These are phyloP conservation scores for Callimorpha dominula DNA, from an alignment of 2,888 invertebrate genomes.

Conservation along the genomic window DNA sequence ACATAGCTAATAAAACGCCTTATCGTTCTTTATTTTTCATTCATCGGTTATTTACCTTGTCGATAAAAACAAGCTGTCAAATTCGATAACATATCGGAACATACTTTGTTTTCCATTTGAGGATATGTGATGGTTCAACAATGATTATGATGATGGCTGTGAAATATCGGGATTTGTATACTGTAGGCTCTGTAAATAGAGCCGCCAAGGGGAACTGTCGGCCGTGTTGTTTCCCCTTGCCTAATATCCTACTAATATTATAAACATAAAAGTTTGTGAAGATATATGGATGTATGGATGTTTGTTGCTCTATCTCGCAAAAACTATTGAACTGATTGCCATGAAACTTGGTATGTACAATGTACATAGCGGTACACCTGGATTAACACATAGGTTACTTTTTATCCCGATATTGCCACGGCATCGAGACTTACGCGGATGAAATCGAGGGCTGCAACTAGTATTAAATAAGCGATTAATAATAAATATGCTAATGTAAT, in stretches of 20 bases:
- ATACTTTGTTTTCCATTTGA: background rate
- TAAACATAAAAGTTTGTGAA: background rate
- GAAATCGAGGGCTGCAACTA: too few relatives aligned
- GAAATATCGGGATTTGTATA: background rate
- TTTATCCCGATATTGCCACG: too few relatives aligned
- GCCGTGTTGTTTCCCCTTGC: background rate
- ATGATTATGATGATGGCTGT: background rate
- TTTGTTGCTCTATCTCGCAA: too few relatives aligned
- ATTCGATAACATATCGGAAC: background rate
- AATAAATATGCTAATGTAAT: too few relatives aligned
- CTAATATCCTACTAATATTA: background rate
- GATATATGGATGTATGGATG: too few relatives aligned
- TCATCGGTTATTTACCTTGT: background rate
- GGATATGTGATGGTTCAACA: background rate
- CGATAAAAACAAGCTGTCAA: background rate
- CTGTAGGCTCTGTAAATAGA: too few relatives aligned
- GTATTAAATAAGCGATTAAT: too few relatives aligned
- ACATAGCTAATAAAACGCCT: background rate
- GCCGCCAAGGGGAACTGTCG: background rate
- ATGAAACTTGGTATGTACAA: too few relatives aligned
- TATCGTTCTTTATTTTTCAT: background rate
- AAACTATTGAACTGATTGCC: too few relatives aligned
- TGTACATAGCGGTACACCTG: too few relatives aligned
- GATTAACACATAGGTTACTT: too few relatives aligned
- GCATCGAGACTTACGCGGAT: too few relatives aligned